Base-by-base conservation (phyloP, 1,140 invertebrate species). In the Aphidius gifuensis region DNA sequence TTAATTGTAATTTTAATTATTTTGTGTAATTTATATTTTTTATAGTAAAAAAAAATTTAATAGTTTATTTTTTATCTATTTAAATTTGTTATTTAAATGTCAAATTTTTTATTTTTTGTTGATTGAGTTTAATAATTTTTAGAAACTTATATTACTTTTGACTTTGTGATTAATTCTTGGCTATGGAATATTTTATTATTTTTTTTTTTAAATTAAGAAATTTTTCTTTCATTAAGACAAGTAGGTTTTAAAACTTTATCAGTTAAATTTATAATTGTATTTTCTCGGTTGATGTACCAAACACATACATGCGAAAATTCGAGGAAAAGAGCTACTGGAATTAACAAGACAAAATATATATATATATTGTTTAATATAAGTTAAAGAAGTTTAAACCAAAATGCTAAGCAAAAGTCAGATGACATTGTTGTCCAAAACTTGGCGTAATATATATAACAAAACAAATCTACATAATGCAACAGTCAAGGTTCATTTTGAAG, bases 401-500 rank as follows among this genome's bases (percentile, higher is more conserved):
- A 32, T 32, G 23, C 23, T 3, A 32, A 32, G 23, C 23, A 32
- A 32, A 32, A 32, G 23, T 32, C 60, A 58, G 64, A 44, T 66
- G 68, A 68, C 65, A 62, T 50, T 43, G 46, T 59, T 46, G 58
- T 53, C 65, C 63, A 71, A 71, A 71, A 70, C 66, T 62, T 65
- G 48, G 39, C 64, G 60, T 68, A 69, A 71, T 70, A 69, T 56
- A 57, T 54, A 58, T 58, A 6, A 11, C 48, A 7, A n/a, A 40
- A 9, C 11, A 53, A 68, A 72, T 71, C 62, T 69, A 64, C 69
- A 72, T 72, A 72, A 72, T 72, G 65, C 64, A 66, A 68, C 62
- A 67, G 61, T 32, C 65, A 58, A 67, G 62, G 45, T 67, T 60
- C 65, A 67, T 60, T 64, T 58, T 16, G 39, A 32, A 48, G 53